Base-by-base conservation (phyloP, 2,888 invertebrate species). In the Mimumesa dahlbomi region DNA sequence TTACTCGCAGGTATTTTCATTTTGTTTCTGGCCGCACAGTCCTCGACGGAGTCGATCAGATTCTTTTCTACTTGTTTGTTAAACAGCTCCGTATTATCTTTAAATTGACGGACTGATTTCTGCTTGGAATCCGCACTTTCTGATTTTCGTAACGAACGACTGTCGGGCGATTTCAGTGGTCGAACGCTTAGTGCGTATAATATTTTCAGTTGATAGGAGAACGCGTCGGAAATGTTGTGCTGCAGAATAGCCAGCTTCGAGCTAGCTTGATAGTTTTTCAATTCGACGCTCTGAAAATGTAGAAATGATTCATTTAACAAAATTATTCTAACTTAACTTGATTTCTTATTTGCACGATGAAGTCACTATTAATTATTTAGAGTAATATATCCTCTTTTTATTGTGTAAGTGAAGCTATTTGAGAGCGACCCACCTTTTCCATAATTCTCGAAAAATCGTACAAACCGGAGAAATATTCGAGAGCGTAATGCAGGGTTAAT, bases 211-310 rank as follows among this genome's bases (percentile, higher is more conserved):
- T 90, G 90, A 70, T 90, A 89, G 5, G 81, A 82, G 14, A 91
- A 82, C 7, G 91, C 90, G 11, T 87, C 84, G 16, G 88, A 85
- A 63, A 89, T 88, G 65, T 90, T 88, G 40, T 88, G 87, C 19
- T 90, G 90, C 48, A 91, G 79, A 13, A 89, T 82, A 19, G 90
- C 89, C 21, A 91, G 75, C 75, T 91, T 90, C 1, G 91, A 88
- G 25, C 90, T 90, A 6, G 90, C 91, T 81, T 91, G 90, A 74
- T 88, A 89, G 73, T 91, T 90, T 50, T 88, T 88, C 40, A 90
- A 75, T 63, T 89, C 88, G 2, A 88, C 52, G 64, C 91, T 89
- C 90, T 91, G 78, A 38, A 49, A 69, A 56, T 6, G 4, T 9
- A 7, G 13, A 16, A 46, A 2, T 7, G 16, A n/a, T 29, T 29